These are phyloP conservation scores for Pocota personata DNA, from an alignment of 2,888 invertebrate genomes.

Conservation along the genomic window DNA sequence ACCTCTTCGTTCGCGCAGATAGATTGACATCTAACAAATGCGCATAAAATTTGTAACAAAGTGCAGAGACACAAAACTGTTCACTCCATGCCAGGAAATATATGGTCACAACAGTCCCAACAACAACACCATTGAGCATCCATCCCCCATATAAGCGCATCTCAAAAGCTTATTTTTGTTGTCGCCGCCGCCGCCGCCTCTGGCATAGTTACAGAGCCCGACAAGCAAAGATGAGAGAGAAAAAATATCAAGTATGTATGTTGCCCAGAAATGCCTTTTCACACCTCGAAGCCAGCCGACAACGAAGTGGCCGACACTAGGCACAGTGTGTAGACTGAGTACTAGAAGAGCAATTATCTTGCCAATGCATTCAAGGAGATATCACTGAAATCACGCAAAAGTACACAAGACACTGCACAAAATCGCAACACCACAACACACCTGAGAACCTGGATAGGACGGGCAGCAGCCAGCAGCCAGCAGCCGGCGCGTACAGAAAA, in stretches of 20 bases:
- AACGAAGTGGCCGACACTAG: slow-evolving; percentile 25
- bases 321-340: slow-evolving; percentile 18
- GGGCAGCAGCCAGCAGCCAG: slow-evolving; percentile 1
- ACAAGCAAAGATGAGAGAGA: slow-evolving; percentile 14
- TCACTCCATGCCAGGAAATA: slow-evolving; percentile 57
- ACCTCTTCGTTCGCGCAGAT: slow-evolving; percentile 39
- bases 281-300: slow-evolving; percentile 59
- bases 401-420: slow-evolving; percentile 64
- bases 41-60: slow-evolving; percentile 74
- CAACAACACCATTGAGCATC: slow-evolving; percentile 27
- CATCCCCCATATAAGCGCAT: slow-evolving; percentile 70
- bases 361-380: slow-evolving; percentile 66
- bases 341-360: slow-evolving; percentile 69
- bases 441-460: slow-evolving; percentile 44
- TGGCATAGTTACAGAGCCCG: slow-evolving; percentile 56
- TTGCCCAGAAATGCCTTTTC: slow-evolving; percentile 72
- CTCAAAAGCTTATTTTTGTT: slow-evolving; percentile 60
- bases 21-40: slow-evolving; percentile 74
- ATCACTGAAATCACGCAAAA: slow-evolving; percentile 69
- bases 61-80: slow-evolving; percentile 71
- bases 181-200: slow-evolving; percentile 44
- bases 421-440: slow-evolving; percentile 15
- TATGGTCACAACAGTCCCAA: slow-evolving; percentile 66
- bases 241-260: slow-evolving; percentile 47
- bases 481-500: slow-evolving; percentile 14